Base-by-base conservation (phyloP, 2,113 vertebrate genomes). In the Cyprinodon tularosa region DNA sequence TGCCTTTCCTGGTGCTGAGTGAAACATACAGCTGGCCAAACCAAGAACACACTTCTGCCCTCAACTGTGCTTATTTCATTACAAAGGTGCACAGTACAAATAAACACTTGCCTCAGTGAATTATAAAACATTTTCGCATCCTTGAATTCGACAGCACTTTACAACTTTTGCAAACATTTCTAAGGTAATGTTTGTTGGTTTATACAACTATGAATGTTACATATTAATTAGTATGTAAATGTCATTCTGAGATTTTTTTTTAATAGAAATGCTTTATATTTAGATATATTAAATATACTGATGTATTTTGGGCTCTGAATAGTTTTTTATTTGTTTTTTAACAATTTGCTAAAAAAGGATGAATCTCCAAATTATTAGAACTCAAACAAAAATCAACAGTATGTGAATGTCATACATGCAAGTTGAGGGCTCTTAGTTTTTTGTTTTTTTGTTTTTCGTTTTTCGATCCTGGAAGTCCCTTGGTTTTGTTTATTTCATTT, bases 1-100 rank as follows among this genome's bases (percentile, higher is more conserved):
- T 89, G 89, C 95, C 84, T 95, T 91, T 92, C 78, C 85, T 80
- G 74, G 82, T 88, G 90, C 87, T 90, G 91, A 92, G 83, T 91
- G 92, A 93, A 85, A 83, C 13, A 47, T 68, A 87, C 85, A 88
- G 87, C 90, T 93, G 90, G 80, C 90, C 90, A 90, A 89, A 92
- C 50, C 71, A 90, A 91, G 84, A 82, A 75, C 85, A 82, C 78
- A 50, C 73, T 79, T 76, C 22, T 17, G 12, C 50, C 53, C 76
- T 83, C 71, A 22, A n/a, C 72, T 50, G 62, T 72, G 50, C 65
- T 70, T 74, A 74, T 39, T 68, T 40, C 50, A 61, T 14, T 39
- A 42, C 42, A 70, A 70, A 68, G 45, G 39, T 66, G 11, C 20
- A 57, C 17, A 0, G 5, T 57, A 20, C 6, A 20, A 57, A n/a